phyloP scores from a whole-genome alignment of 2,113 vertebrate species.

The Elaphurus davidianus region DNA sequence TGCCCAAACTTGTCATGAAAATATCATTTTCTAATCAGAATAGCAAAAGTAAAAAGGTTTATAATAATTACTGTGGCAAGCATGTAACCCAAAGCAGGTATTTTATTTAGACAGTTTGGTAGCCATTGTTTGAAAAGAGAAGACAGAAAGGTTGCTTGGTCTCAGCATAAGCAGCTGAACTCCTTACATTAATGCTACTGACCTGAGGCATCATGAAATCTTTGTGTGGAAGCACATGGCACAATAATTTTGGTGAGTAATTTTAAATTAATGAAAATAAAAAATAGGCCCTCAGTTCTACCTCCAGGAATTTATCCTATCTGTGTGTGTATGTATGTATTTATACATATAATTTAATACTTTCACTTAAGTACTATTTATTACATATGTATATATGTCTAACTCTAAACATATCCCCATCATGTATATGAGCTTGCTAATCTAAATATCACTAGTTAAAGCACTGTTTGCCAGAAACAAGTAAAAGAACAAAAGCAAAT shows the following conservation, averaged over 20 bases:
- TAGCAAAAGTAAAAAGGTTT: background rate
- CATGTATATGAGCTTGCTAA: background rate
- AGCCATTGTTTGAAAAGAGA: background rate
- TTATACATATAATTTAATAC: background rate
- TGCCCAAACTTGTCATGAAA: background rate
- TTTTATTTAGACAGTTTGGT: background rate
- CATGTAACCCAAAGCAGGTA: background rate
- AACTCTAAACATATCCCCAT: background rate
- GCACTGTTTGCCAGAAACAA: background rate
- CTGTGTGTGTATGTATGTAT: background rate
- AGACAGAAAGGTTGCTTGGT: background rate
- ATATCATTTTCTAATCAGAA: background rate
- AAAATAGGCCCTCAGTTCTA: background rate
- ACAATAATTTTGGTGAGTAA: background rate
- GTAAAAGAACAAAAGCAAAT: background rate
- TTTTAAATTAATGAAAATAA: background rate
- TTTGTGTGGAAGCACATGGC: background rate
- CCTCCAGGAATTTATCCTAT: background rate
- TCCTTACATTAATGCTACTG: background rate
- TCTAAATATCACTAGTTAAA: background rate
- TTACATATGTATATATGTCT: background rate
- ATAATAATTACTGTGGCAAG: background rate
- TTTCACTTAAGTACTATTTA: background rate
- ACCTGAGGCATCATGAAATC: background rate
- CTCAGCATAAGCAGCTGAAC: background rate